Conservation (phyloP, 2,797 vertebrate genomes). For the Chloroceryle inda region DNA sequence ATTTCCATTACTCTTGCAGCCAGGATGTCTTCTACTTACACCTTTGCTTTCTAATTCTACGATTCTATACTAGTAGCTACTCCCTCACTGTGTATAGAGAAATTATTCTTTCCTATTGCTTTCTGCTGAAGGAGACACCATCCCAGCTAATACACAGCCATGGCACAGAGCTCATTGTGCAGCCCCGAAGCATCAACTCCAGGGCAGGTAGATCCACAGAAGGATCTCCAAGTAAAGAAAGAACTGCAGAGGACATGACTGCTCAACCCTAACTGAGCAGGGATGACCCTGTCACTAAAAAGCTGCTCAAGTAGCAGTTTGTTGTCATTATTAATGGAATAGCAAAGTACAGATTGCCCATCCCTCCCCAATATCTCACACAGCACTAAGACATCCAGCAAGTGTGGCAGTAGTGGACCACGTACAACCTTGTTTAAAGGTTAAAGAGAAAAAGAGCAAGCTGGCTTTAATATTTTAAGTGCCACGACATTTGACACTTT, state of each 20-base stretch:
- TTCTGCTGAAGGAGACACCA: neutral
- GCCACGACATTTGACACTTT: neutral
- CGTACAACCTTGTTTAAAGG: neutral
- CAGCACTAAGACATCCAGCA: neutral
- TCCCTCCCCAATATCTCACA: neutral
- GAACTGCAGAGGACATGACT: neutral
- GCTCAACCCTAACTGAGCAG: neutral
- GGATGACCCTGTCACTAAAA: neutral
- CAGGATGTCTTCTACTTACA: neutral
- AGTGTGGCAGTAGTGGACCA: neutral
- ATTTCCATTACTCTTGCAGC: neutral
- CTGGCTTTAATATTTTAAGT: neutral
- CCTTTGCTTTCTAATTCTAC: neutral
- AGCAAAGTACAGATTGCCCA: neutral
- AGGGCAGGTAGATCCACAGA: accelerated
- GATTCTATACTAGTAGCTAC: neutral
- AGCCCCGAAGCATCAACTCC: neutral
- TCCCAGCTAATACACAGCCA: neutral
- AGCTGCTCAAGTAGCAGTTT: neutral
- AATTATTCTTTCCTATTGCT: neutral
- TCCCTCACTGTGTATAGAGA: accelerated
- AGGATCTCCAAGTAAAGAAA: neutral
- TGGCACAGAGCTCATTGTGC: accelerated
- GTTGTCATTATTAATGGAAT: neutral
- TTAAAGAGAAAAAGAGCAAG: neutral